These are phyloP conservation scores for Nestor notabilis DNA, from an alignment of 2,113 vertebrate species.

Conservation along the genomic window DNA sequence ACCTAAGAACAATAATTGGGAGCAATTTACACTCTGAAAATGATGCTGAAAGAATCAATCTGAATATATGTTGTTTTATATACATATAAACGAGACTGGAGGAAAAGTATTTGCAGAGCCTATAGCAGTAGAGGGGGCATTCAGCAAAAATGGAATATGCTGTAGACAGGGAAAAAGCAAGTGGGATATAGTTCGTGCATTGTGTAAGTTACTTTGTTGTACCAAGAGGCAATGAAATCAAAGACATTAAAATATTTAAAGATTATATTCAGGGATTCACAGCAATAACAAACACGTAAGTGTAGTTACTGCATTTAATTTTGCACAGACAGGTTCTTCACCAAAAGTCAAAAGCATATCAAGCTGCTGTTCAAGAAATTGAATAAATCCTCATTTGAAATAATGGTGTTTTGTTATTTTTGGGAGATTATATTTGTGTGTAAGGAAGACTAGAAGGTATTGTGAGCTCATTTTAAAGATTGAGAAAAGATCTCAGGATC, in stretches of 20 bases:
- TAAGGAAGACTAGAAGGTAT: not conserved
- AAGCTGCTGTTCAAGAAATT: not conserved
- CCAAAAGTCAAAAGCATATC: not conserved
- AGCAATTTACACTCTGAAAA: not conserved
- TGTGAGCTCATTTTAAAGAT: not conserved
- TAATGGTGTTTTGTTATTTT: not conserved
- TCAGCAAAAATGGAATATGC: not conserved
- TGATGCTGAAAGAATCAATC: not conserved
- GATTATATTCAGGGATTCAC: not conserved
- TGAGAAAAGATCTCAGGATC: not conserved
- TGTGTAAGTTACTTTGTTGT: not conserved
- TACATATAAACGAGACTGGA: not conserved
- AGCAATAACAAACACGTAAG: not conserved
- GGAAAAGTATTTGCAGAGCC: not conserved
- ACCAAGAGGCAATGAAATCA: not conserved
- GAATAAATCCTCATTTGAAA: not conserved
- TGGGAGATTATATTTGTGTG: not conserved
- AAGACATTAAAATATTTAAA: not conserved
- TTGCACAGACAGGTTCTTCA: not conserved
- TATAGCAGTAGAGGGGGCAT: not conserved
- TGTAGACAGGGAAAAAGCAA: not conserved
- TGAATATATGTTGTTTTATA: not conserved
- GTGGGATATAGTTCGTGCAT: not conserved
- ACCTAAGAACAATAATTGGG: not conserved
- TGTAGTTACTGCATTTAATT: not conserved